phyloP scores from a whole-genome alignment of 2,797 vertebrate genomes.

The Pogoniulus pusillus region DNA sequence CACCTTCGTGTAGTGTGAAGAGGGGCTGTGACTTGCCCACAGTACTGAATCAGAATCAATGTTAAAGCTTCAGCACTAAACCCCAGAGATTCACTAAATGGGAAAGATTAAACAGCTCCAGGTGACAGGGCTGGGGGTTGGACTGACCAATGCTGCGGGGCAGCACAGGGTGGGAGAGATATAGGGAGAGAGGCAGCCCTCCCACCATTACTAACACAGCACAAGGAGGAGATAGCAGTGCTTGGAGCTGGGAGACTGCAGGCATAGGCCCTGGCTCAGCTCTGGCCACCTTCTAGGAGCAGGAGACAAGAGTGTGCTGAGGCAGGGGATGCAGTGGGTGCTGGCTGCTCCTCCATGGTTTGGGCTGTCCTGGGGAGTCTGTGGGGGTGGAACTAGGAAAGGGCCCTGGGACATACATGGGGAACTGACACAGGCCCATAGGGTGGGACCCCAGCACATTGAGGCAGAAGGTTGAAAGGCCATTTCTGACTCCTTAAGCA shows the following conservation, averaged over 20 bases:
- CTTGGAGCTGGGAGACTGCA: accelerated
- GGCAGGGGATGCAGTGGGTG: neutral
- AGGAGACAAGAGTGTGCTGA: neutral
- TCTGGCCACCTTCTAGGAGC: neutral
- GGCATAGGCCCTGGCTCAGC: neutral
- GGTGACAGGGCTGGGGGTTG: neutral
- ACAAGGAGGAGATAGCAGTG: accelerated
- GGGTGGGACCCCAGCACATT: neutral
- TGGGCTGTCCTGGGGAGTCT: neutral
- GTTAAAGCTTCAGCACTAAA: neutral
- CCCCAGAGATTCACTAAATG: accelerated
- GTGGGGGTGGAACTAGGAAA: accelerated
- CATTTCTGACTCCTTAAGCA: neutral
- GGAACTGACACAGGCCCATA: accelerated
- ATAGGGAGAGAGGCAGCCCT: neutral
- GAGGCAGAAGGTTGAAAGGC: neutral
- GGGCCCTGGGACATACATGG: neutral
- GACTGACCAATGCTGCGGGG: neutral
- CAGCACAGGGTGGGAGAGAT: accelerated
- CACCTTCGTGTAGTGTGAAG: neutral
- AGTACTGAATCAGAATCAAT: accelerated
- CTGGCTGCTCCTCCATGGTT: accelerated
- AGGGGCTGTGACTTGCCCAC: no score
- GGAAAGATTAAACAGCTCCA: neutral
- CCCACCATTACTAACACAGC: no score